Percentiles rank a stretch among this genome's conserved stretches.
These are phyloP conservation scores for Dryomyza anilis DNA, from an alignment of 2,888 invertebrate genomes.

Conservation along the genomic window DNA sequence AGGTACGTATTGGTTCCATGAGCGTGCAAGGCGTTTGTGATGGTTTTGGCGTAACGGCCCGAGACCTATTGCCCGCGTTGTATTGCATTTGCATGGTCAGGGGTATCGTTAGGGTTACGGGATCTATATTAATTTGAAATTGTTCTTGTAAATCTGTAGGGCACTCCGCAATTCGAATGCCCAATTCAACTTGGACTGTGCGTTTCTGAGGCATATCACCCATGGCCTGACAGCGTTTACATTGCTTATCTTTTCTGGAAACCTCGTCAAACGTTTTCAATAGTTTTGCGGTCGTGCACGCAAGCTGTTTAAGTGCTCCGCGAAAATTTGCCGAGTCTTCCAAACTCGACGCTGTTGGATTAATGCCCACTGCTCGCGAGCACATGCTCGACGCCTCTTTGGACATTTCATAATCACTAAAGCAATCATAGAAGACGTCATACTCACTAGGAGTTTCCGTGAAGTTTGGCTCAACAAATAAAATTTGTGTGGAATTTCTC, in stretches of 20 bases:
- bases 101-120: conserved; percentile 35
- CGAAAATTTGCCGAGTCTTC: conserved; percentile 37
- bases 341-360: background rate
- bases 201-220: background rate
- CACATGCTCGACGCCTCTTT: background rate
- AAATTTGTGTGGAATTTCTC: conserved; percentile 30
- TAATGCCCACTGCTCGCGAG: too few species aligned
- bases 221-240: background rate
- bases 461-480: conserved; percentile 38
- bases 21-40: background rate
- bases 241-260: background rate
- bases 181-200: background rate
- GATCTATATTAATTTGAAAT: conserved; percentile 22
- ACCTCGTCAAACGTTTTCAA: conserved; percentile 40
- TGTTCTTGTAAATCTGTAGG: too few species aligned
- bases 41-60: background rate
- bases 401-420: conserved; percentile 34
- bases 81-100: conserved; percentile 29
- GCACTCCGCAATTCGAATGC: too few species aligned
- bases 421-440: conserved; percentile 45
- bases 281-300: conserved; percentile 35
- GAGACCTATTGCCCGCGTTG: background rate
- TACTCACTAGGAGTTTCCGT: conserved; percentile 37
- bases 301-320: conserved; percentile 37
- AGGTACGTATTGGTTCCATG: conserved; percentile 34